Evolutionary conservation across 2,797 vertebrate species (phyloP), one percentile per base, ranked within the genome.

Genomic region (Coregonus suidteri): DNA sequence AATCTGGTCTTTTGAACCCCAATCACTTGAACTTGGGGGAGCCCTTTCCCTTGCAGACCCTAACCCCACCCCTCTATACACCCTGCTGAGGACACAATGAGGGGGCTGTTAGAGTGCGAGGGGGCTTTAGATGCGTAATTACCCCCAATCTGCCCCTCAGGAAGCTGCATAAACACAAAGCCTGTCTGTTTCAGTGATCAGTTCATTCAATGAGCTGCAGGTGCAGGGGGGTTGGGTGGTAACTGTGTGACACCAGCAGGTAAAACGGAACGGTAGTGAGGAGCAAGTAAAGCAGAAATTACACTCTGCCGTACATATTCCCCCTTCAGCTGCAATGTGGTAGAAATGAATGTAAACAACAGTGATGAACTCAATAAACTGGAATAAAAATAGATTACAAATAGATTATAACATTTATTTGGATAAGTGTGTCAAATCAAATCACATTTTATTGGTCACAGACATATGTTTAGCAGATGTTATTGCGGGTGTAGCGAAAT

Each of bases 91-190:
- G 71, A 84, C 81, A 90, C 87, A 90, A 88, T 89, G 83, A 85
- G 76, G 0, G 65, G 73, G 37, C 65, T 76, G 80, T 84, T 90
- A 83, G 90, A 87, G 72, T 81, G 82, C 3, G 71, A 78, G 76
- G 79, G 76, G 25, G 81, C 82, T 83, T 89, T 79, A 87, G 84
- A 90, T 81, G 84, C 86, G 84, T 89, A 89, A 91, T 91, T 89
- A 87, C 82, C 84, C 51, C 79, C 83, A 85, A 89, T 88, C 83
- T 87, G 75, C 82, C 77, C 86, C 68, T 79, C 84, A 85, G 87
- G 88, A 89, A 86, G 79, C 82, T 80, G 81, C 81, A 86, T 86
- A 88, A 91, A 88, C 83, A 88, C 85, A 82, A 73, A 41, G 35
- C 34, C 66, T 47, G 41, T 47, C 41, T 47, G 41, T 47, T 47